Percentiles rank a stretch among this genome's conserved stretches.
These are phyloP conservation scores for Neolamprologus longior DNA, from an alignment of 2,113 vertebrate species.

Conservation along the genomic window DNA sequence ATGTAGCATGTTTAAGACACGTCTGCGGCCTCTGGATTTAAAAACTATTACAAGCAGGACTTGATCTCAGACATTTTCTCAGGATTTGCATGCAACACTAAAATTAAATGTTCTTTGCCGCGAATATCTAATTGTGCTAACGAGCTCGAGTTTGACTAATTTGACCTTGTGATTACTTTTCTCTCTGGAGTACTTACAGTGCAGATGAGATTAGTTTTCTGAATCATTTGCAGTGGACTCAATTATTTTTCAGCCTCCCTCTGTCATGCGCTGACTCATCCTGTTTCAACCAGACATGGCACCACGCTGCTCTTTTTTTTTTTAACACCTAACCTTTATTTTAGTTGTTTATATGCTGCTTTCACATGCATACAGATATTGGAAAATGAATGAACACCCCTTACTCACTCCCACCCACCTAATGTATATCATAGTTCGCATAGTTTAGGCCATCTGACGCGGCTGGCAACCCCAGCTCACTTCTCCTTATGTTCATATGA, in stretches of 20 bases:
- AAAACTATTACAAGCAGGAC: not conserved
- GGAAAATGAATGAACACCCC: not conserved
- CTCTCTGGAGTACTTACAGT: not conserved
- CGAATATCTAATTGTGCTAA: not conserved
- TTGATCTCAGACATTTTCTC: not conserved
- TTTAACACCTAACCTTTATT: not conserved
- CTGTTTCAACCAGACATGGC: not conserved
- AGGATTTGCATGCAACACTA: not conserved
- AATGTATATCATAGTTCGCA: not conserved
- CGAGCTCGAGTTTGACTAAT: constrained; percentile 3
- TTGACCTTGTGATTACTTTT: not conserved
- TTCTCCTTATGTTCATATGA: not conserved
- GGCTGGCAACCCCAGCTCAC: not conserved
- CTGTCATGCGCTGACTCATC: constrained; percentile 16
- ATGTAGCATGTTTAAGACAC: not conserved
- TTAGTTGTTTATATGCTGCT: not conserved
- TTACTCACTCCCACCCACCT: not conserved
- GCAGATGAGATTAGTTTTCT: not conserved
- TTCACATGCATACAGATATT: not conserved
- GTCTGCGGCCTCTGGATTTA: not conserved
- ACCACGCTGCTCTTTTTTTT: not conserved
- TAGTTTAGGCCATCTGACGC: not conserved
- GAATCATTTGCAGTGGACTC: not conserved
- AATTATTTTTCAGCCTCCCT: not conserved
- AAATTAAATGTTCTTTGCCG: not conserved